Evolutionary conservation across 2,888 invertebrate genomes (phyloP).

Genomic region (Polyploca ridens): DNA sequence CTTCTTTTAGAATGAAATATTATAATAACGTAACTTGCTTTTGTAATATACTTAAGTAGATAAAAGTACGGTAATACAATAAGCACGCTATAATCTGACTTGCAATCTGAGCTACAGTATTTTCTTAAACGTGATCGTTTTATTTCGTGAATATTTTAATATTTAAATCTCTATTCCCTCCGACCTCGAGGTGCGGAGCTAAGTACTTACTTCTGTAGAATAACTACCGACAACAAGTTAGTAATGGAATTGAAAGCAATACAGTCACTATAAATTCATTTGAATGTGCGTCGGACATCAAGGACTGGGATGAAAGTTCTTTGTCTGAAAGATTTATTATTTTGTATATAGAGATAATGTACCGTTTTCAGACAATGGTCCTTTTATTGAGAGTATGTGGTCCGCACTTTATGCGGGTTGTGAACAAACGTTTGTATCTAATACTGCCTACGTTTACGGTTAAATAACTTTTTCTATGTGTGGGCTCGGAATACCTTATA

Average conservation of each 20-base stretch:
- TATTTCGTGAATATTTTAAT: neutral
- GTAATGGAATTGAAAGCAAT: conserved; percentile 3
- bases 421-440: neutral
- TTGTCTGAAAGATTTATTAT: conserved; percentile 7
- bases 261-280: neutral
- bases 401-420: neutral
- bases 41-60: no score
- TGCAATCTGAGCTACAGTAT: neutral
- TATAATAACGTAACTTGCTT: no score
- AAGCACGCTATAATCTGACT: neutral
- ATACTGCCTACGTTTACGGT: neutral
- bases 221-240: neutral
- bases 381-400: neutral
- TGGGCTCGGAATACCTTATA: neutral
- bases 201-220: neutral
- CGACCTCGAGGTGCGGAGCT: neutral
- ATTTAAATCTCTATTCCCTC: neutral
- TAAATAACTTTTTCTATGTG: neutral
- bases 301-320: conserved; percentile 1
- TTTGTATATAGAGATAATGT: neutral
- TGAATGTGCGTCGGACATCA: neutral
- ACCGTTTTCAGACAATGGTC: conserved; percentile 4
- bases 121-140: neutral
- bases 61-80: neutral
- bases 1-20: no score